These are phyloP conservation scores for Gandaritis pyraliata DNA, from an alignment of 2,888 invertebrate species.

Conservation along the genomic window DNA sequence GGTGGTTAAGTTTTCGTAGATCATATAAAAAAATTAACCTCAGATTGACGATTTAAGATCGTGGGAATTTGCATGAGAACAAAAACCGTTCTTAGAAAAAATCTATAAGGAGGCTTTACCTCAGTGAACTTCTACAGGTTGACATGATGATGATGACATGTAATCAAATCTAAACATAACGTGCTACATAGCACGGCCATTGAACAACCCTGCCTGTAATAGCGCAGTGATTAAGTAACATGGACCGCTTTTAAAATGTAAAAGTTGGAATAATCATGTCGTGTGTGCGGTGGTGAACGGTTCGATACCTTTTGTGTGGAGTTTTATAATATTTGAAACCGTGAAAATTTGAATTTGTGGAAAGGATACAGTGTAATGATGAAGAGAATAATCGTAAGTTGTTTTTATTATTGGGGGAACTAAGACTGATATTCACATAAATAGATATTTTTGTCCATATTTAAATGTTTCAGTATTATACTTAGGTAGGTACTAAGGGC, in stretches of 20 bases:
- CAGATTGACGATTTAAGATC: too few relatives aligned
- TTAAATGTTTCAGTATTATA: too few relatives aligned
- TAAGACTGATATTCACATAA: too few relatives aligned
- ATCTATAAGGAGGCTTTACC: too few relatives aligned
- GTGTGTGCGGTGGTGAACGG: slow-evolving; percentile 37
- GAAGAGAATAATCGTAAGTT: slow-evolving; percentile 60
- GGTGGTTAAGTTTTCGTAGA: too few relatives aligned
- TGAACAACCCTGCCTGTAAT: slow-evolving; percentile 39
- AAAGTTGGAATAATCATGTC: slow-evolving; percentile 67
- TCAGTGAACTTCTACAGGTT: too few relatives aligned
- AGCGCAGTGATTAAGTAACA: slow-evolving; percentile 46
- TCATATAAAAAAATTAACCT: too few relatives aligned
- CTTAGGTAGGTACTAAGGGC: too few relatives aligned
- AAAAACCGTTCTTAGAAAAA: too few relatives aligned
- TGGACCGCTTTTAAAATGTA: slow-evolving; percentile 71
- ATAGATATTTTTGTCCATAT: too few relatives aligned
- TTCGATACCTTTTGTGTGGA: slow-evolving; percentile 19
- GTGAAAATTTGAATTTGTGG: background rate
- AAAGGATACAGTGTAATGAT: slow-evolving; percentile 43
- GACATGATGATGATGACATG: too few relatives aligned
- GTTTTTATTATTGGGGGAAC: slow-evolving; percentile 27
- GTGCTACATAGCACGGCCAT: slow-evolving; percentile 7
- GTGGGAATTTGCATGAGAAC: too few relatives aligned
- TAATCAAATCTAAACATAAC: slow-evolving; percentile 4
- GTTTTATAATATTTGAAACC: background rate